Evolutionary conservation across 1,140 invertebrate species (phyloP), one percentile per base, ranked within the genome.

Genomic region (Drosophila ambigua): DNA sequence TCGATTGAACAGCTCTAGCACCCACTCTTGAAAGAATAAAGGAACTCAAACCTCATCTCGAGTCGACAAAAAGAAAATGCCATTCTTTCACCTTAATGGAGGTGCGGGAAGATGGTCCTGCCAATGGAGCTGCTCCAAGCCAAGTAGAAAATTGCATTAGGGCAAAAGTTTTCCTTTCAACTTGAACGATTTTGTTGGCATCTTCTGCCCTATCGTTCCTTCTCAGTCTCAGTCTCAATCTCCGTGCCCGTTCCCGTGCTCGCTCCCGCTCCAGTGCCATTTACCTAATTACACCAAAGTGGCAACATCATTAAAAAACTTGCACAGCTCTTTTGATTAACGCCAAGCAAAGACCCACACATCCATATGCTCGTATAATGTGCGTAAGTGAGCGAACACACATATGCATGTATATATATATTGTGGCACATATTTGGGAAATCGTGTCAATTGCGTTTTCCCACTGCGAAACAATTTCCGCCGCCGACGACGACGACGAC

Each of bases 301-400:
- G 75, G 80, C 79, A 79, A 62, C 79, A 79, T 85, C 82, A 85
- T 85, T 85, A 82, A 85, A 79, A 61, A 82, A 87, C 83, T 87
- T 87, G 71, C 77, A 53, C 55, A 26, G 61, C 60, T 67, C 49
- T 66, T 80, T 81, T 85, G 81, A 82, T 87, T 87, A 75, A 81
- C 73, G 58, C 62, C 65, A 77, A 60, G 58, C 50, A 72, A 54
- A 53, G 26, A 72, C 63, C 54, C 35, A 61, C 72, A 28, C 28
- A 64, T 28, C 35, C 54, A 55, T 43, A 50, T 44, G 41, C 20
- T 39, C 23, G 20, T 59, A 44, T 61, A 60, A 20, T 45, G 23
- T 43, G 52, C 13, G 51, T 46, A 39, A 13, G 4, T 4, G 11
- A 39, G 35, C 11, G 11, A 39, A 2, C 23, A 26, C 60, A 55